Evolutionary conservation across 2,888 invertebrate genomes (phyloP).

Genomic region (Drosophila meridiana): DNA sequence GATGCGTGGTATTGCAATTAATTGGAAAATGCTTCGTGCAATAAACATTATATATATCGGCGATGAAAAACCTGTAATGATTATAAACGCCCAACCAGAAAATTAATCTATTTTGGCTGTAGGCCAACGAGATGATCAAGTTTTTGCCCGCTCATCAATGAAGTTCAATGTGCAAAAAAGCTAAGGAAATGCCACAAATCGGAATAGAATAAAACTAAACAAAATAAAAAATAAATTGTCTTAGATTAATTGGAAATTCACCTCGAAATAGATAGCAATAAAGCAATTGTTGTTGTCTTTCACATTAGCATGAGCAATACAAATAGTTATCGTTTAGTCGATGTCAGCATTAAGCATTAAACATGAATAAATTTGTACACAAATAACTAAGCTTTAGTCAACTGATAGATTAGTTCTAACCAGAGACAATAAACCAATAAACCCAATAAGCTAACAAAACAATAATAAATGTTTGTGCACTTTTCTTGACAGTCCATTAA

Average conservation of each 20-base stretch:
- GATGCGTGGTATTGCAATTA: slow-evolving; percentile 54
- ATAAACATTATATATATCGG: slow-evolving; percentile 61
- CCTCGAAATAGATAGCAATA: slow-evolving; percentile 3
- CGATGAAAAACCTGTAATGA: slow-evolving; percentile 34
- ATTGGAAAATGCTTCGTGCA: slow-evolving; percentile 59
- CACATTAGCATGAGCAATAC: not conserved
- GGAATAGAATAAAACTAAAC: not conserved
- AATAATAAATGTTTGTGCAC: not conserved
- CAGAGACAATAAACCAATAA: not conserved
- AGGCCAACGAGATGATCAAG: slow-evolving; percentile 32
- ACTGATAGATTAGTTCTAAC: not conserved
- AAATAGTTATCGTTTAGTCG: slow-evolving; percentile 6
- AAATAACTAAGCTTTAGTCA: not conserved
- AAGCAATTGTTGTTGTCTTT: not conserved
- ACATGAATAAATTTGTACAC: not conserved
- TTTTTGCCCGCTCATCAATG: slow-evolving; percentile 21
- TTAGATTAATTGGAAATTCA: slow-evolving; percentile 3
- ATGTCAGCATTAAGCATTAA: slow-evolving; percentile 2
- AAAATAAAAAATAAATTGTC: not conserved
- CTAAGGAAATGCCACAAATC: not conserved
- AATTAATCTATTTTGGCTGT: slow-evolving; percentile 36
- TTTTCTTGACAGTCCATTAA: not conserved
- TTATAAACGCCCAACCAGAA: slow-evolving; percentile 30
- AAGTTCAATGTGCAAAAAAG: slow-evolving; percentile 32
- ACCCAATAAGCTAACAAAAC: not conserved